A percentile compares a stretch with the other conserved stretches of the same genome.
These are phyloP conservation scores for Patella pellucida DNA, from an alignment of 2,888 invertebrate species.

Conservation along the genomic window DNA sequence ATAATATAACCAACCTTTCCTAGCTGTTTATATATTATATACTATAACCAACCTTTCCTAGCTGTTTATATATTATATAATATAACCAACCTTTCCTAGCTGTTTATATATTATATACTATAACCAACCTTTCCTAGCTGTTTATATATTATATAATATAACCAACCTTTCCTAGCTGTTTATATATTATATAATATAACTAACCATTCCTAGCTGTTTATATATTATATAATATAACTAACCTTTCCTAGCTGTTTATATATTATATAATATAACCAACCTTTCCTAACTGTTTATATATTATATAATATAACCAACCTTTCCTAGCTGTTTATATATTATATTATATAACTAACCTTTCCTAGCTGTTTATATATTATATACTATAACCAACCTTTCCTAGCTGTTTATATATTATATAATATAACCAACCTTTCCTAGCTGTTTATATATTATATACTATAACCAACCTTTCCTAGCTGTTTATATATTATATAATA, in stretches of 20 bases:
- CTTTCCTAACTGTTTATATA: too few relatives aligned
- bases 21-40: constrained; percentile 79
- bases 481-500: constrained; percentile 81
- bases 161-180: constrained; percentile 73
- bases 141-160: too few relatives aligned
- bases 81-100: constrained; percentile 59
- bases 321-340: constrained; percentile 77
- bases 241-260: constrained; percentile 76
- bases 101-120: constrained; percentile 81
- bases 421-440: constrained; percentile 79
- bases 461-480: constrained; percentile 59
- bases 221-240: too few relatives aligned
- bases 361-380: too few relatives aligned
- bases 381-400: constrained; percentile 57
- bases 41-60: constrained; percentile 79
- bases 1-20: constrained; percentile 57
- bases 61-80: too few relatives aligned
- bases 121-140: too few relatives aligned
- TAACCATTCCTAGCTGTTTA: too few relatives aligned
- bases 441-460: too few relatives aligned
- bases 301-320: constrained; percentile 54
- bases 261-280: constrained; percentile 79
- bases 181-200: constrained; percentile 80
- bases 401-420: constrained; percentile 79
- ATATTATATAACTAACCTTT: constrained; percentile 79